These are phyloP conservation scores for Pantherophis vulpinus DNA, from an alignment of 2,797 vertebrate species.

Conservation along the genomic window DNA sequence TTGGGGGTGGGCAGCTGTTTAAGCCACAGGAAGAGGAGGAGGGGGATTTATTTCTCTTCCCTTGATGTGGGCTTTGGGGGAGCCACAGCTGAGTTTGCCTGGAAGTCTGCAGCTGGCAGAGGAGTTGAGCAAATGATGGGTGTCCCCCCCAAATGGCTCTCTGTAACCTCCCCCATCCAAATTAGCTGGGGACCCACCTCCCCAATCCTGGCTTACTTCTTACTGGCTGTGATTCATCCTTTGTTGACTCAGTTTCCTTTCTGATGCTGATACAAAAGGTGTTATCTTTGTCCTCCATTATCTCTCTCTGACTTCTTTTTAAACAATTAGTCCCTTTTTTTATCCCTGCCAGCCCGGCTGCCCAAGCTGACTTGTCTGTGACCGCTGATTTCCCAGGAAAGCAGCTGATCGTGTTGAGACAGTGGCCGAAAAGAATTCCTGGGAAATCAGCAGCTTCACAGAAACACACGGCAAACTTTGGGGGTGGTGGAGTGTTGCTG, in stretches of 20 bases:
- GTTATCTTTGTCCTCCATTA: too few species aligned
- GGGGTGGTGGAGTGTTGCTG: background rate
- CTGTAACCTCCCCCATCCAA: background rate
- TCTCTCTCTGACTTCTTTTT: background rate
- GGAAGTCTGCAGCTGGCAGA: background rate
- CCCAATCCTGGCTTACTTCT: too few species aligned
- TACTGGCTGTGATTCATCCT: background rate
- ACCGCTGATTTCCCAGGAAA: background rate
- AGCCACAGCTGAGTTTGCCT: background rate
- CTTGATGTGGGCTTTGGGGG: background rate
- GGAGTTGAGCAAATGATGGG: background rate
- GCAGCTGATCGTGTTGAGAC: background rate
- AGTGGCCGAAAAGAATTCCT: rapidly evolving
- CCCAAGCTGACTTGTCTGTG: background rate
- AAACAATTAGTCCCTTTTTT: background rate
- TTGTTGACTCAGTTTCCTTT: background rate
- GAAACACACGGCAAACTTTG: background rate
- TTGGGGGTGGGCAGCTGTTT: background rate
- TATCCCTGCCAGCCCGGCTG: background rate
- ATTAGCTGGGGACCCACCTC: background rate
- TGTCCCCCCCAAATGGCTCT: background rate
- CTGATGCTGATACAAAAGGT: background rate
- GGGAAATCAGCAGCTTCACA: background rate
- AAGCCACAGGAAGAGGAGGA: background rate
- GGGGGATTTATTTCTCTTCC: background rate